Evolutionary conservation across 1,140 invertebrate genomes (phyloP).

Genomic region (Hylyphantes graminicola): DNA sequence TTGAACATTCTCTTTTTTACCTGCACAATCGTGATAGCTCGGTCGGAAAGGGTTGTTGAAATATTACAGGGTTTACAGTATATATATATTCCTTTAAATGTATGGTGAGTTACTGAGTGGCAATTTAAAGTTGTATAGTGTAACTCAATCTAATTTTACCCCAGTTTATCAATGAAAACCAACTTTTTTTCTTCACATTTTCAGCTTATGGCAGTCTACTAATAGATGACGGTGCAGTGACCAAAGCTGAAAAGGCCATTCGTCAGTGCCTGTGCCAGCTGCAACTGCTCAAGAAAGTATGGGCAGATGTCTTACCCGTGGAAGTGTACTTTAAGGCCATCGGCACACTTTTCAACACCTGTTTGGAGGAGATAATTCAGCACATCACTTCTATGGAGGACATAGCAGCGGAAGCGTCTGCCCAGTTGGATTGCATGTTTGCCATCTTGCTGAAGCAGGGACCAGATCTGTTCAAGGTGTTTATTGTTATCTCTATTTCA

Average conservation of each 20-base stretch:
- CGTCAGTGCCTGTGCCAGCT: conserved; percentile 86
- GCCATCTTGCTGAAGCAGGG: conserved; percentile 71
- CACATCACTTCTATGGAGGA: conserved; percentile 75
- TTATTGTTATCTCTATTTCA: not conserved
- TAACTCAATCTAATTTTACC: too few species aligned
- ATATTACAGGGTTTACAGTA: too few species aligned
- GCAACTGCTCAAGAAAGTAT: conserved; percentile 85
- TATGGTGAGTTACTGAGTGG: too few species aligned
- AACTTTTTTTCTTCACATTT: not conserved
- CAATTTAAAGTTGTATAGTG: too few species aligned
- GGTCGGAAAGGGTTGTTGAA: too few species aligned
- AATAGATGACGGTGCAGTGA: conserved; percentile 63
- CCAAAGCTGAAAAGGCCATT: conserved; percentile 75
- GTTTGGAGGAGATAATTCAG: conserved; percentile 74
- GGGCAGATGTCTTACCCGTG: conserved; percentile 79
- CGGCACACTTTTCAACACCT: conserved; percentile 74
- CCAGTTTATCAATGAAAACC: not conserved
- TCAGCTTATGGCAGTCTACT: conserved; percentile 48
- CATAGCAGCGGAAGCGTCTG: conserved; percentile 75
- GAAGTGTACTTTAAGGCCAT: conserved; percentile 77
- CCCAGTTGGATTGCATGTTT: conserved; percentile 73
- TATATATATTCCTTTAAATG: too few species aligned
- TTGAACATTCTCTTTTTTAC: too few species aligned
- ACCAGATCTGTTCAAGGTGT: conserved; percentile 73
- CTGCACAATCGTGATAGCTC: too few species aligned